These are phyloP conservation scores for Porphyrio hochstetteri DNA, from an alignment of 2,113 vertebrate genomes.

Conservation along the genomic window DNA sequence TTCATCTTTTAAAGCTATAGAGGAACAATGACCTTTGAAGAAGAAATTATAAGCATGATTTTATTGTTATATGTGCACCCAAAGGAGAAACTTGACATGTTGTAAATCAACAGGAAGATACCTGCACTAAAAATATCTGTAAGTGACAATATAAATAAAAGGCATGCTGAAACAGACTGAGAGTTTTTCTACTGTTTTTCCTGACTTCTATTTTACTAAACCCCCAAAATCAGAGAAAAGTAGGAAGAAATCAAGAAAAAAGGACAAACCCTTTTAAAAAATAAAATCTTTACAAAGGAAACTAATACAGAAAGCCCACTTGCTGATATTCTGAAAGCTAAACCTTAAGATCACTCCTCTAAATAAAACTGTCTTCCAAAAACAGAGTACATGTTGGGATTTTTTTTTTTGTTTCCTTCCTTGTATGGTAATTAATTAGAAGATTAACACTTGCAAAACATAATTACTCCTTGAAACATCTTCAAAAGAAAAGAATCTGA, in stretches of 20 bases:
- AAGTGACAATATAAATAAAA: neutral
- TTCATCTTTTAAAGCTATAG: neutral
- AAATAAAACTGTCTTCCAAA: neutral
- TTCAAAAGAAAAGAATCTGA: neutral
- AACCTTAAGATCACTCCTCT: neutral
- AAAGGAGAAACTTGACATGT: neutral
- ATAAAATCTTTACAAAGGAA: neutral
- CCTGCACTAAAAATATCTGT: neutral
- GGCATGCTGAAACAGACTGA: neutral
- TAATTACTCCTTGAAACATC: neutral
- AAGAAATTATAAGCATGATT: neutral
- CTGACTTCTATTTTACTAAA: neutral
- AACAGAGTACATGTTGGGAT: neutral
- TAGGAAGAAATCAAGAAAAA: neutral
- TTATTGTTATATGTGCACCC: neutral
- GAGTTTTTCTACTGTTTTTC: neutral
- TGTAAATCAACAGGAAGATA: neutral
- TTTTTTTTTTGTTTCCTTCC: neutral
- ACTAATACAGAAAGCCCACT: accelerated
- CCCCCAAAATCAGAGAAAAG: neutral
- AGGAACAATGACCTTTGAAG: neutral
- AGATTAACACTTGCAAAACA: neutral
- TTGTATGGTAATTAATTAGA: neutral
- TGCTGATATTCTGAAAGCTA: neutral
- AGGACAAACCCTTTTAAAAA: neutral